These are phyloP conservation scores for Nomada ferruginata DNA, from an alignment of 2,888 invertebrate genomes.

Conservation along the genomic window DNA sequence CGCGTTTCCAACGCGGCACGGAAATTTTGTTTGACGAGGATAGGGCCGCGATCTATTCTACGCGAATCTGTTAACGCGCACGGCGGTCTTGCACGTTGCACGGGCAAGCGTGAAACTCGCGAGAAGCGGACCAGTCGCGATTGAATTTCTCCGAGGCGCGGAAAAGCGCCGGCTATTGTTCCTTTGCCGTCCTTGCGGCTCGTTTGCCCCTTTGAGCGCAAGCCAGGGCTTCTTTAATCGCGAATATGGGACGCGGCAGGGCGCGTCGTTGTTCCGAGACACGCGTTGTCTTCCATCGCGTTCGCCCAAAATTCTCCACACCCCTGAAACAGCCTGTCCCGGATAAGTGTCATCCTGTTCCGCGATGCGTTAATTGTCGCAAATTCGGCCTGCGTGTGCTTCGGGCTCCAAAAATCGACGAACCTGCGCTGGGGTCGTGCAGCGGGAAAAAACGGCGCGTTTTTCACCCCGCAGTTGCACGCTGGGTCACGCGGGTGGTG, in stretches of 20 bases:
- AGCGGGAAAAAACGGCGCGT: constrained; percentile 9
- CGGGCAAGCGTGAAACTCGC: neutral
- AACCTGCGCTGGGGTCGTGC: neutral
- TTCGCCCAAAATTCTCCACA: too few relatives aligned
- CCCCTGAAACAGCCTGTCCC: too few relatives aligned
- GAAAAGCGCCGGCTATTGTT: constrained; percentile 24
- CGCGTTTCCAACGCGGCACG: too few relatives aligned
- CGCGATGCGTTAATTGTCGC: neutral
- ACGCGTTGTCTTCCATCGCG: too few relatives aligned
- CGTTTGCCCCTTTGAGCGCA: constrained; percentile 14
- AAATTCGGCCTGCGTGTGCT: neutral
- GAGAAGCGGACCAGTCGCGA: constrained; percentile 18
- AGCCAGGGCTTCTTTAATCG: neutral
- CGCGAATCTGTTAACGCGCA: too few relatives aligned
- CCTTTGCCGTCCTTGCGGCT: constrained; percentile 23
- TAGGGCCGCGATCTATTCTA: too few relatives aligned
- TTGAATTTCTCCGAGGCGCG: constrained; percentile 31
- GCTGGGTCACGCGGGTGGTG: constrained; percentile 14
- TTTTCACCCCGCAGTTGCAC: constrained; percentile 38
- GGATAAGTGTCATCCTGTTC: neutral
- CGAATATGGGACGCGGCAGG: constrained; percentile 7
- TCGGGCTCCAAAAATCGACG: neutral
- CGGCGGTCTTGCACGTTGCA: too few relatives aligned
- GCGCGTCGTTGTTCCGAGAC: too few relatives aligned
- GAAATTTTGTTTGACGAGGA: neutral